A percentile compares a stretch with the other conserved stretches of the same genome.
These are phyloP conservation scores for Sapayoa aenigma DNA, from an alignment of 2,113 vertebrate species.

Conservation along the genomic window DNA sequence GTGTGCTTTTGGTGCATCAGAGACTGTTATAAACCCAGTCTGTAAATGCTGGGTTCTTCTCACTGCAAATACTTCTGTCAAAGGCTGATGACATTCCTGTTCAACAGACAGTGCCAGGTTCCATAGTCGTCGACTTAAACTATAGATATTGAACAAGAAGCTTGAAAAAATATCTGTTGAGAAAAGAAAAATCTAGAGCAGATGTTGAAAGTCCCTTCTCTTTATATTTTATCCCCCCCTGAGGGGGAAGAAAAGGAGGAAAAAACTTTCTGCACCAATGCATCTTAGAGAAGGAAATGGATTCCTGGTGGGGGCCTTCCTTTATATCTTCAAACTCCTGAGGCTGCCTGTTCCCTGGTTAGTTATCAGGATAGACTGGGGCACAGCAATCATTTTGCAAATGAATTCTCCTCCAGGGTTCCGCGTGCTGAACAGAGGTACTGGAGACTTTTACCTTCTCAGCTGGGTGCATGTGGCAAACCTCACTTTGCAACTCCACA, in stretches of 20 bases:
- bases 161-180: not conserved
- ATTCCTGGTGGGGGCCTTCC: not conserved
- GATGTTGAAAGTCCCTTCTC: slow-evolving; percentile 35
- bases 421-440: not conserved
- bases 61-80: not conserved
- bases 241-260: not conserved
- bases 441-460: slow-evolving; percentile 7
- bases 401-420: not conserved
- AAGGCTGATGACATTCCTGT: not conserved
- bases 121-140: not conserved
- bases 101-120: not conserved
- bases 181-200: slow-evolving; percentile 32
- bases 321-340: not conserved
- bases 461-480: not conserved
- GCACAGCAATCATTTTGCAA: not conserved
- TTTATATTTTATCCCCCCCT: not conserved
- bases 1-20: not conserved
- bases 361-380: not conserved
- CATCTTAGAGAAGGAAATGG: slow-evolving; percentile 64
- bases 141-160: not conserved
- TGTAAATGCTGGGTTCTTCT: not conserved
- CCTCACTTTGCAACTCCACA: not conserved
- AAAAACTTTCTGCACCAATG: not conserved
- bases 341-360: not conserved
- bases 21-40: not conserved